Evolutionary conservation across 2,797 vertebrate genomes (phyloP).

Genomic region (Molossus alvarezi): DNA sequence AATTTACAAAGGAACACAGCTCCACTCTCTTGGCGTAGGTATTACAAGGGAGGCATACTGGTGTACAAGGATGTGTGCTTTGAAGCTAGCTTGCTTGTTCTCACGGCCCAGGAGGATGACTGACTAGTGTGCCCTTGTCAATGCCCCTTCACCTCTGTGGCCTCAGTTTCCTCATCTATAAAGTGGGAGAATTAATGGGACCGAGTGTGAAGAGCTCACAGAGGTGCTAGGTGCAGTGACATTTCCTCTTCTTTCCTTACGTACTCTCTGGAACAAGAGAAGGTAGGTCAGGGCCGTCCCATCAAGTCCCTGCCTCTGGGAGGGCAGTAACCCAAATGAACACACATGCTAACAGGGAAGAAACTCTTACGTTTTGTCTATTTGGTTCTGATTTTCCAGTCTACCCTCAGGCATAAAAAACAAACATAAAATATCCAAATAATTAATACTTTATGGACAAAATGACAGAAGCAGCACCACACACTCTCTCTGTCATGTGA

Average conservation of each 20-base stretch:
- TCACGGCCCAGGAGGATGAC: not conserved
- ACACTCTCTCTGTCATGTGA: too few species aligned
- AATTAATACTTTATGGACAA: not conserved
- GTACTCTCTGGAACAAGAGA: not conserved
- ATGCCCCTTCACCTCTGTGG: not conserved
- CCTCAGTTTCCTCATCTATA: not conserved
- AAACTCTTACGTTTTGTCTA: not conserved
- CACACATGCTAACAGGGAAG: not conserved
- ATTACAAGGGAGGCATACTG: accelerated
- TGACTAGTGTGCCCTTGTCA: not conserved
- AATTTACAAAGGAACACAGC: not conserved
- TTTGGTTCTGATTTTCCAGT: constrained; percentile 12
- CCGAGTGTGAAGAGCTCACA: accelerated
- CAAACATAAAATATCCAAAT: constrained; percentile 32
- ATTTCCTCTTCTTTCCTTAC: not conserved
- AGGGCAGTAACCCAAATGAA: not conserved
- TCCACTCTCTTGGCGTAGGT: not conserved
- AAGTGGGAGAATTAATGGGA: not conserved
- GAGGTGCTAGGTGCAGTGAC: too few species aligned
- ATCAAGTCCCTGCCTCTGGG: not conserved
- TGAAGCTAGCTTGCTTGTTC: accelerated
- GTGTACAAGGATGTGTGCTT: accelerated
- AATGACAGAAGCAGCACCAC: not conserved
- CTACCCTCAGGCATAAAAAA: not conserved
- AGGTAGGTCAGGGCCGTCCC: not conserved